phyloP scores from a whole-genome alignment of 1,140 invertebrate species.

The Samia ricini region DNA sequence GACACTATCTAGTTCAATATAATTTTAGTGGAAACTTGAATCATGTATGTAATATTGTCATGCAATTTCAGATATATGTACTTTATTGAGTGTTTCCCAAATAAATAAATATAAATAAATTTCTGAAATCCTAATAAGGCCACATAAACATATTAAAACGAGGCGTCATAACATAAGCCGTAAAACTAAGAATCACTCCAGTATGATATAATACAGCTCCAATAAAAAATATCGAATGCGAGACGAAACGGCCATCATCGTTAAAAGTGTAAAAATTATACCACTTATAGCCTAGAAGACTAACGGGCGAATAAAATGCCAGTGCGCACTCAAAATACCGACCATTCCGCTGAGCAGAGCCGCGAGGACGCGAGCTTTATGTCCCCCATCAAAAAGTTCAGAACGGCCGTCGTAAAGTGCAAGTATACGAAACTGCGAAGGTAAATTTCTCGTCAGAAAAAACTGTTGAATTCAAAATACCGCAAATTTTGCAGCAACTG shows the following conservation, averaged over 20 bases:
- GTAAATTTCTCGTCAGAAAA: neutral
- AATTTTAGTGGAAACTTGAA: too few relatives aligned
- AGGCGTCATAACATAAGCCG: too few relatives aligned
- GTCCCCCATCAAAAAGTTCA: slow-evolving; percentile 27
- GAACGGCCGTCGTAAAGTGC: slow-evolving; percentile 19
- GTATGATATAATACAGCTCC: neutral
- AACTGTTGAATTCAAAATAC: neutral
- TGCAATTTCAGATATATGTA: too few relatives aligned
- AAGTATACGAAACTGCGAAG: neutral
- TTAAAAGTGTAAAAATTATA: slow-evolving; percentile 19
- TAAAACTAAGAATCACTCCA: neutral
- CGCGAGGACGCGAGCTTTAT: slow-evolving; percentile 28
- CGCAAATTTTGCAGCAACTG: too few relatives aligned
- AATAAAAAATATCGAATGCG: slow-evolving; percentile 7
- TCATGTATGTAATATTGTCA: too few relatives aligned
- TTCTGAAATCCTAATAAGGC: too few relatives aligned
- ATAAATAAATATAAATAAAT: too few relatives aligned
- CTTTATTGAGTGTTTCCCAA: too few relatives aligned
- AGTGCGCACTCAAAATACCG: slow-evolving; percentile 12
- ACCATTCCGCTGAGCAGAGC: slow-evolving; percentile 9
- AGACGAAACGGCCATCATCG: slow-evolving; percentile 1
- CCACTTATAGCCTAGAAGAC: slow-evolving; percentile 30
- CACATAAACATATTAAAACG: too few relatives aligned
- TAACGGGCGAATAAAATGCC: slow-evolving; percentile 33
- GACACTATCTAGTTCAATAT: too few relatives aligned